These are phyloP conservation scores for Metellina segmentata DNA, from an alignment of 2,888 invertebrate genomes.

Conservation along the genomic window DNA sequence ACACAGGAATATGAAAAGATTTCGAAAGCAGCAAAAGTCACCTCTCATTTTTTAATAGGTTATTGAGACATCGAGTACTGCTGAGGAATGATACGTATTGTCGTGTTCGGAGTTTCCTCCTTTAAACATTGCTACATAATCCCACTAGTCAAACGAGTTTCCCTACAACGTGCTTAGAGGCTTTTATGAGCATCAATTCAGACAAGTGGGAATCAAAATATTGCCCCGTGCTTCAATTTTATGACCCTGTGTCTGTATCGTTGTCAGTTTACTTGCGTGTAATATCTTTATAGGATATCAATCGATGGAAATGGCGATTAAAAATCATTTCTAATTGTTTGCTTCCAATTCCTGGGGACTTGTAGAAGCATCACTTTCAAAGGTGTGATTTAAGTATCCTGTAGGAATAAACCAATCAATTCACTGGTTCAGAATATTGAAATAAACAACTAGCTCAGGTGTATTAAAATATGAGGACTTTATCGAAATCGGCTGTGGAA, in stretches of 20 bases:
- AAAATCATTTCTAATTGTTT: not conserved
- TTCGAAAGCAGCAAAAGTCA: not conserved
- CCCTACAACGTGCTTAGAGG: conserved; percentile 29
- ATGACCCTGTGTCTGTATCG: conserved; percentile 34
- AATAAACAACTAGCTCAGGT: too few species aligned
- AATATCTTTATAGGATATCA: not conserved
- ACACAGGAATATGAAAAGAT: not conserved
- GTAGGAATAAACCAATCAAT: too few species aligned
- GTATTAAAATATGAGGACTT: too few species aligned
- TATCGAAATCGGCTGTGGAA: too few species aligned
- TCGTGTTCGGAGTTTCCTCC: conserved; percentile 6
- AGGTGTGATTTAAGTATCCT: too few species aligned
- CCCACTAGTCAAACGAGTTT: conserved; percentile 49
- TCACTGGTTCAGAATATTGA: too few species aligned
- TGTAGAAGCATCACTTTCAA: too few species aligned
- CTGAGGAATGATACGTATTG: not conserved
- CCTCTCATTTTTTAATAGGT: not conserved
- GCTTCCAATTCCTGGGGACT: not conserved
- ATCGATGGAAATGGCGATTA: conserved; percentile 25
- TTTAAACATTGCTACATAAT: conserved; percentile 30
- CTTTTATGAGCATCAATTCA: conserved; percentile 1
- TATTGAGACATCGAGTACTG: not conserved
- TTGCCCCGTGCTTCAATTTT: conserved; percentile 22
- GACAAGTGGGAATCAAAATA: conserved; percentile 45
- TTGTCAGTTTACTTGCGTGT: conserved; percentile 4